Evolutionary conservation across 2,113 vertebrate species (phyloP).

Genomic region (Okapia johnstoni): DNA sequence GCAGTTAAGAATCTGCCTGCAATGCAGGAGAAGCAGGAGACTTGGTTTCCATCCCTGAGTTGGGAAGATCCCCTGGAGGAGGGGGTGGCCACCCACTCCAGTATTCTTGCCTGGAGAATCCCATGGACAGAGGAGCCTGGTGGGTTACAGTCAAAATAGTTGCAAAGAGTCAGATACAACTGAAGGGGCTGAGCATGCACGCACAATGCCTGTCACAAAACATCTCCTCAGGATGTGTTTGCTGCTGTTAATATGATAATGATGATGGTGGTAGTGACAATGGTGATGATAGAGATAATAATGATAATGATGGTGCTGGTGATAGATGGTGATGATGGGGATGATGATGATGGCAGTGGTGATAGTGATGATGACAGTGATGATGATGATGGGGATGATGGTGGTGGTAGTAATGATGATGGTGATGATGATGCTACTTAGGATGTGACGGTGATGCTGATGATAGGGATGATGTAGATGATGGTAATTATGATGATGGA

Average conservation of each 20-base stretch:
- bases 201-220: no score
- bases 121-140: background rate
- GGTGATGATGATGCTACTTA: fast-evolving
- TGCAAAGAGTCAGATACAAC: background rate
- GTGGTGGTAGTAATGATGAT: fast-evolving
- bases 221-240: background rate
- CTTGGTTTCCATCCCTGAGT: background rate
- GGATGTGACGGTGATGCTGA: background rate
- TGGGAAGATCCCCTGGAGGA: background rate
- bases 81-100: background rate
- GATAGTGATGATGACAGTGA: fast-evolving
- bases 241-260: fast-evolving
- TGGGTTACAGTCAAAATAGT: background rate
- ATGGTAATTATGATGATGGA: background rate
- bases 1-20: background rate
- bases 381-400: background rate
- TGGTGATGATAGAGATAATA: fast-evolving
- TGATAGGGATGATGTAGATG: no score
- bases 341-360: fast-evolving
- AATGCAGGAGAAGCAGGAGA: background rate
- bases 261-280: fast-evolving
- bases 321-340: background rate
- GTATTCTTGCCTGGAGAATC: background rate
- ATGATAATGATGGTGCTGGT: fast-evolving
- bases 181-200: background rate